Evolutionary conservation across 2,888 invertebrate species (phyloP).

Genomic region (Cephalotes varians): DNA sequence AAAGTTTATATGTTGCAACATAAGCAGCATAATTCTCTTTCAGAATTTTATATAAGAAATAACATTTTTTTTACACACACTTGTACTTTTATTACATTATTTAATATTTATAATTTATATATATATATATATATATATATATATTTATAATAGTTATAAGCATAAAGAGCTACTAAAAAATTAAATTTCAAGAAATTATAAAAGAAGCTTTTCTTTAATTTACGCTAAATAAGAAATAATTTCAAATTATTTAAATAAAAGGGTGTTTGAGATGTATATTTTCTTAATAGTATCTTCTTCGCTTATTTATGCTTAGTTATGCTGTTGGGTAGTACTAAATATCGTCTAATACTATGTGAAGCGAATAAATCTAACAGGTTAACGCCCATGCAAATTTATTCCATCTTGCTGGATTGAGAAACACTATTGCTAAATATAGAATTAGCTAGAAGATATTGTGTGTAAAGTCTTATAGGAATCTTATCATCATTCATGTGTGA

Average conservation of each 20-base stretch:
- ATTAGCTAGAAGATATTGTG: slow-evolving; percentile 34
- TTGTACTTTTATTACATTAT: no score
- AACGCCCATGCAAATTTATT: slow-evolving; percentile 45
- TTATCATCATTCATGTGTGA: slow-evolving; percentile 8
- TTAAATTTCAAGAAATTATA: not conserved
- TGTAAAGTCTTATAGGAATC: slow-evolving; percentile 22
- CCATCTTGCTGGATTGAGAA: slow-evolving; percentile 29
- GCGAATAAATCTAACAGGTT: slow-evolving; percentile 17
- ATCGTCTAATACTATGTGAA: slow-evolving; percentile 18
- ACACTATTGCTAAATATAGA: slow-evolving; percentile 21
- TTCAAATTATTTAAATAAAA: not conserved
- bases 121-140: not conserved
- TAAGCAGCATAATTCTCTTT: not conserved
- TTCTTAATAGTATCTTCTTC: not conserved
- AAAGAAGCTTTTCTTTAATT: not conserved
- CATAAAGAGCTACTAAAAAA: not conserved
- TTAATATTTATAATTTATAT: no score
- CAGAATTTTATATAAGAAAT: not conserved
- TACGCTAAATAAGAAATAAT: not conserved
- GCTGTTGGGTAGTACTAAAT: slow-evolving; percentile 2
- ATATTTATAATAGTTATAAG: not conserved
- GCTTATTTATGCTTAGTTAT: not conserved
- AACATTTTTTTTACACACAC: not conserved
- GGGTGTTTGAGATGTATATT: not conserved
- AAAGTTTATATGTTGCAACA: not conserved